Conservation (phyloP, 2,797 vertebrate genomes). For the Pseudochaenichthys georgianus region DNA sequence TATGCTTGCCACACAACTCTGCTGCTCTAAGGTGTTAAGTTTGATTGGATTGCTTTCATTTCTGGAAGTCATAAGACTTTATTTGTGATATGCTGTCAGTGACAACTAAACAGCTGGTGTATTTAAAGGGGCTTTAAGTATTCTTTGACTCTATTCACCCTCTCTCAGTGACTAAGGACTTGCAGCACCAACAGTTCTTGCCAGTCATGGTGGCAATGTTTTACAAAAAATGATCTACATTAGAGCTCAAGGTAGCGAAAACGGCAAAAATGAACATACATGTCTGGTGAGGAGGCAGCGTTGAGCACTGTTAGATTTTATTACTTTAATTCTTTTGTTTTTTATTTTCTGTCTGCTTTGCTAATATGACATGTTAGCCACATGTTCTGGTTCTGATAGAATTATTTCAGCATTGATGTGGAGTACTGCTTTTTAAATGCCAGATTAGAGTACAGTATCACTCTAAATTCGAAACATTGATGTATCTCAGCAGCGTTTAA, state of each 20-base stretch:
- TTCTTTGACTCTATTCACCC: slow-evolving; percentile 37
- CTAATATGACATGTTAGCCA: slow-evolving; percentile 11
- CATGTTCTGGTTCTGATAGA: slow-evolving; percentile 1
- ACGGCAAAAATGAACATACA: neutral
- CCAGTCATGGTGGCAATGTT: slow-evolving; percentile 4
- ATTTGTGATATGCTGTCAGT: slow-evolving; percentile 41
- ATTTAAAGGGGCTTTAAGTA: slow-evolving; percentile 36
- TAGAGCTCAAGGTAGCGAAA: neutral
- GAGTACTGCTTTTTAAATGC: slow-evolving; percentile 17
- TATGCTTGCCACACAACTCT: neutral
- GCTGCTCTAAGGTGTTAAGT: slow-evolving; percentile 39
- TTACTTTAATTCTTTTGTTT: neutral
- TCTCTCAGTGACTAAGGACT: slow-evolving; percentile 18
- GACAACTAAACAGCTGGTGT: slow-evolving; percentile 42
- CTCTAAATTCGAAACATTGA: slow-evolving; percentile 34
- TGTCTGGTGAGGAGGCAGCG: neutral
- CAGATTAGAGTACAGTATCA: slow-evolving; percentile 8
- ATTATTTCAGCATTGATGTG: slow-evolving; percentile 1
- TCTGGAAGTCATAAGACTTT: slow-evolving; percentile 51
- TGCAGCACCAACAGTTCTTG: neutral
- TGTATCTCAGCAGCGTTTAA: slow-evolving; percentile 23
- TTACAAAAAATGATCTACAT: slow-evolving; percentile 17
- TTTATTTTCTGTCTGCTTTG: neutral
- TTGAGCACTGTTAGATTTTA: neutral
- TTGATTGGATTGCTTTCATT: slow-evolving; percentile 55